These are phyloP conservation scores for Eledona agricola DNA, from an alignment of 2,888 invertebrate genomes.

Conservation along the genomic window DNA sequence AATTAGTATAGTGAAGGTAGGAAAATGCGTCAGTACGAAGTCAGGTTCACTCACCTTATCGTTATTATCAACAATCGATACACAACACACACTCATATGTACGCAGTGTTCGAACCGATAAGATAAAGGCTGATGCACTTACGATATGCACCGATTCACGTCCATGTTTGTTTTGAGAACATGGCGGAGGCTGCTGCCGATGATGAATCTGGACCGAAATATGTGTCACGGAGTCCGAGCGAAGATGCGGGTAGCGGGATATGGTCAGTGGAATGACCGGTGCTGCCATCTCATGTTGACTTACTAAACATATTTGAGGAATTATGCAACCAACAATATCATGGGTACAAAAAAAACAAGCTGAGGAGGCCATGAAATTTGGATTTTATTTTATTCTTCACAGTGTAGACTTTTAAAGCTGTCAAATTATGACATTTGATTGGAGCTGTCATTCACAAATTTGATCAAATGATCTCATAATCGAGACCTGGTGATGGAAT, in stretches of 20 bases:
- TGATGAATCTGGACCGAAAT: slow-evolving; percentile 30
- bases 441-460: too few relatives aligned
- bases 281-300: slow-evolving; percentile 22
- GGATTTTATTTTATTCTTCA: too few relatives aligned
- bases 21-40: slow-evolving; percentile 14
- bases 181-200: slow-evolving; percentile 30
- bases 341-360: too few relatives aligned
- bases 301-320: too few relatives aligned
- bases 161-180: slow-evolving; percentile 33
- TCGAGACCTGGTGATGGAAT: too few relatives aligned
- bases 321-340: slow-evolving; percentile 12
- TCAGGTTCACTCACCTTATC: slow-evolving; percentile 33
- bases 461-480: too few relatives aligned
- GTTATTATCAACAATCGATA: slow-evolving; percentile 33
- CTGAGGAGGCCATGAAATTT: too few relatives aligned
- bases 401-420: too few relatives aligned
- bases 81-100: slow-evolving; percentile 1
- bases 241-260: slow-evolving; percentile 9
- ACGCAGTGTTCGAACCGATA: slow-evolving; percentile 11
- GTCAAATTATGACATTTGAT: too few relatives aligned
- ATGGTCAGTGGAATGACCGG: too few relatives aligned
- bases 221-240: slow-evolving; percentile 14
- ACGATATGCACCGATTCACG: slow-evolving; percentile 24
- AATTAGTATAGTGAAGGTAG: slow-evolving; percentile 15
- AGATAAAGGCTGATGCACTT: slow-evolving; percentile 25